These are phyloP conservation scores for Lepilemur ruficaudatus DNA, from an alignment of 2,797 vertebrate genomes.

Conservation along the genomic window DNA sequence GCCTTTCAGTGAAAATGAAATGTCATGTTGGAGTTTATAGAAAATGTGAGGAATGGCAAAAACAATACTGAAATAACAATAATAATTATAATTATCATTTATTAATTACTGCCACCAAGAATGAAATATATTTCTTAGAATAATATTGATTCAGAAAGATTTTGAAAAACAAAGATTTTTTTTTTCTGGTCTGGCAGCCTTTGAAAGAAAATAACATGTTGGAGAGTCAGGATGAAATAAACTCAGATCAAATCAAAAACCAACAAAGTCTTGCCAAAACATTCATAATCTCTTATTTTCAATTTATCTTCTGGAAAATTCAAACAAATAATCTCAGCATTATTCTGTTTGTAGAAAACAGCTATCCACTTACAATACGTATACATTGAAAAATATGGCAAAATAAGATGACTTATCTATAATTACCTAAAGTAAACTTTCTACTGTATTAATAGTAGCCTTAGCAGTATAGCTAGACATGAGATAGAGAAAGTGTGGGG, in stretches of 20 bases:
- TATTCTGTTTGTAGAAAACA: background rate
- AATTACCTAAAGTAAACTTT: background rate
- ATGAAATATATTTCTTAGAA: background rate
- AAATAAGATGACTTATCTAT: background rate
- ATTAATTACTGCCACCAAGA: background rate
- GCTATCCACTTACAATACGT: background rate
- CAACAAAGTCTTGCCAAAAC: background rate
- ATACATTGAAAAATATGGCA: background rate
- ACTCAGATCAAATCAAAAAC: background rate
- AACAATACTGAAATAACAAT: background rate
- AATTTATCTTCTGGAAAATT: background rate
- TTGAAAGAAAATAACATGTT: background rate
- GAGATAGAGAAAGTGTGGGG: background rate
- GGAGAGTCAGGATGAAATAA: constrained; percentile 20
- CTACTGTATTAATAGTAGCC: background rate
- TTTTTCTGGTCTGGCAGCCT: background rate
- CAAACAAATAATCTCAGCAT: background rate
- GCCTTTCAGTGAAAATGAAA: background rate
- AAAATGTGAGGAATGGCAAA: background rate
- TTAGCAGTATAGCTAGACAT: background rate
- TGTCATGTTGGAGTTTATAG: background rate
- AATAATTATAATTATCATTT: background rate
- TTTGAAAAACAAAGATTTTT: background rate
- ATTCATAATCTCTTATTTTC: background rate
- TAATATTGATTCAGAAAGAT: background rate